Evolutionary conservation across 2,888 invertebrate species (phyloP).

Genomic region (Mythimna vitellina): DNA sequence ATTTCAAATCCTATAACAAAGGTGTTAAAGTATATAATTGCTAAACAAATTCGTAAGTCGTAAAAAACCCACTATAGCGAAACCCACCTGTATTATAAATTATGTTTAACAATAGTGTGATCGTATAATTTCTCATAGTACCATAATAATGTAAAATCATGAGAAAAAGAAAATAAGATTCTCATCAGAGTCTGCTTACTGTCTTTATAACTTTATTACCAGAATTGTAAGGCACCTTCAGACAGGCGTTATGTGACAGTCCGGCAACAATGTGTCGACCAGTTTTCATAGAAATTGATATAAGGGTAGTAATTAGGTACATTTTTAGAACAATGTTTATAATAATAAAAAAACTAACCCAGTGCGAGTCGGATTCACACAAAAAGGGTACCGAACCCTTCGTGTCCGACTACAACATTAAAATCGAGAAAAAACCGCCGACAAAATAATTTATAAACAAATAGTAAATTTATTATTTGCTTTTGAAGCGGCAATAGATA

Average conservation of each 20-base stretch:
- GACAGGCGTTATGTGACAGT: background rate
- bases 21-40: slow-evolving; percentile 30
- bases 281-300: background rate
- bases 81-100: slow-evolving; percentile 47
- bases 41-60: background rate
- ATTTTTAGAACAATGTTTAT: too few relatives aligned
- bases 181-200: slow-evolving; percentile 29
- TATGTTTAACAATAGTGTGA: slow-evolving; percentile 63
- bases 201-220: slow-evolving; percentile 3
- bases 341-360: too few relatives aligned
- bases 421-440: too few relatives aligned
- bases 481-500: too few relatives aligned
- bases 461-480: too few relatives aligned
- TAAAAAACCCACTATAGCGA: slow-evolving; percentile 36
- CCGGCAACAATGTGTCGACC: background rate
- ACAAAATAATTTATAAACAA: too few relatives aligned
- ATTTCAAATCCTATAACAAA: slow-evolving; percentile 30
- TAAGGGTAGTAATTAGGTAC: background rate
- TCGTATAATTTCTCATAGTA: slow-evolving; percentile 56
- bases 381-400: too few relatives aligned
- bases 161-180: slow-evolving; percentile 51
- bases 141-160: slow-evolving; percentile 52
- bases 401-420: too few relatives aligned
- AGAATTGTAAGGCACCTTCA: background rate
- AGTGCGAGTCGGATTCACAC: too few relatives aligned